Evolutionary conservation across 2,113 vertebrate genomes (phyloP).

Genomic region (Podarcis cretensis): DNA sequence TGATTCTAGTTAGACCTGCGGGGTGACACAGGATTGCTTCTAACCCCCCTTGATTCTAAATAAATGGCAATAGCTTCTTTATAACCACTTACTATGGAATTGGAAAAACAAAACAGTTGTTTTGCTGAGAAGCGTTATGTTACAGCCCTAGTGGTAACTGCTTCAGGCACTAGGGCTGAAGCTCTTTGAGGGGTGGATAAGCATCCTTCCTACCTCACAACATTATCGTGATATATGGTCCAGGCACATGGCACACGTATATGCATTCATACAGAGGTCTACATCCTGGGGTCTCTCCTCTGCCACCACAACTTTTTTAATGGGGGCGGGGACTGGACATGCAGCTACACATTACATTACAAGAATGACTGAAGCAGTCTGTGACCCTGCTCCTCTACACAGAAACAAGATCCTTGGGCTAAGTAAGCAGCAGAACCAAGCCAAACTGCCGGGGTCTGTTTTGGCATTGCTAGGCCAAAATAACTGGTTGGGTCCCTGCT

Average conservation of each 20-base stretch:
- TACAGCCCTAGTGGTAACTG: neutral
- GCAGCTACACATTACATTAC: neutral
- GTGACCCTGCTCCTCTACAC: neutral
- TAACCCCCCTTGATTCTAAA: neutral
- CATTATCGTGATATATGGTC: too few relatives aligned
- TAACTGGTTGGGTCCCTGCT: neutral
- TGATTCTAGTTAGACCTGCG: neutral
- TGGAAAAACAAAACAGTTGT: neutral
- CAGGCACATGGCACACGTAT: neutral
- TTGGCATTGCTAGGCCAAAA: neutral
- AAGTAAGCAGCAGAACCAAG: too few relatives aligned
- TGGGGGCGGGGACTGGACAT: neutral
- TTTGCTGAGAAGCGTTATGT: neutral
- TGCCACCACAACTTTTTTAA: neutral
- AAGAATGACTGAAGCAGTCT: neutral
- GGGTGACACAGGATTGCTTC: neutral
- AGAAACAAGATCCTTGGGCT: neutral
- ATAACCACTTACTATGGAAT: neutral
- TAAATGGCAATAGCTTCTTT: neutral
- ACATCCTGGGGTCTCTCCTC: neutral
- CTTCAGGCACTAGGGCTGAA: neutral
- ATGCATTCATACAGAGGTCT: neutral
- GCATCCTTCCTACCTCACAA: neutral
- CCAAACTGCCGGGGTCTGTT: neutral
- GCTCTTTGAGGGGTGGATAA: neutral